phyloP scores from a whole-genome alignment of 2,113 vertebrate genomes.

The Apaloderma vittatum region DNA sequence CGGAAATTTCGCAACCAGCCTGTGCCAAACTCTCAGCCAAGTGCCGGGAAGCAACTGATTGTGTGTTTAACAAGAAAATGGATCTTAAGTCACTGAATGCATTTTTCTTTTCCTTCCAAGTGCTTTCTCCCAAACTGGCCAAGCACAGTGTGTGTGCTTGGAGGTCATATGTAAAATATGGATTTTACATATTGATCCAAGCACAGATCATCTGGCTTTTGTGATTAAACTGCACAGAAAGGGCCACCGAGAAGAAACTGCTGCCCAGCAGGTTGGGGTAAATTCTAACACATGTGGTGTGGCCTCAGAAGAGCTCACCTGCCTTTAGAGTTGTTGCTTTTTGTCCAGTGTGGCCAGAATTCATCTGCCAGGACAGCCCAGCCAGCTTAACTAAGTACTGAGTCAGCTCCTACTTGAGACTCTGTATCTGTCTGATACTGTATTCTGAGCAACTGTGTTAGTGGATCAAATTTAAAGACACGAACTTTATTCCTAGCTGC shows the following conservation, averaged over 20 bases:
- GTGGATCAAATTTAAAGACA: background rate
- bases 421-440: background rate
- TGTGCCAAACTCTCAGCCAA: background rate
- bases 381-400: background rate
- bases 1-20: background rate
- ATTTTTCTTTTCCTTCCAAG: background rate
- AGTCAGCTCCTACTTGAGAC: background rate
- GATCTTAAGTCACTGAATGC: background rate
- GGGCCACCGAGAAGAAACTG: background rate
- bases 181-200: background rate
- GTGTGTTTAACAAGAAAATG: background rate
- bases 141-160: rapidly evolving
- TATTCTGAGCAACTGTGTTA: background rate
- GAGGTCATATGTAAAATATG: background rate
- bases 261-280: background rate
- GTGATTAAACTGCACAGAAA: background rate
- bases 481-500: background rate
- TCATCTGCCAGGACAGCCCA: background rate
- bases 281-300: rapidly evolving
- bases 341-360: background rate
- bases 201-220: background rate
- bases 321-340: background rate
- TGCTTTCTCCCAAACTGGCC: background rate
- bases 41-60: background rate
- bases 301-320: background rate